Evolutionary conservation across 35 echinoderm and acorn worm species (phyloP).

Genomic region (Lytechinus variegatus): DNA sequence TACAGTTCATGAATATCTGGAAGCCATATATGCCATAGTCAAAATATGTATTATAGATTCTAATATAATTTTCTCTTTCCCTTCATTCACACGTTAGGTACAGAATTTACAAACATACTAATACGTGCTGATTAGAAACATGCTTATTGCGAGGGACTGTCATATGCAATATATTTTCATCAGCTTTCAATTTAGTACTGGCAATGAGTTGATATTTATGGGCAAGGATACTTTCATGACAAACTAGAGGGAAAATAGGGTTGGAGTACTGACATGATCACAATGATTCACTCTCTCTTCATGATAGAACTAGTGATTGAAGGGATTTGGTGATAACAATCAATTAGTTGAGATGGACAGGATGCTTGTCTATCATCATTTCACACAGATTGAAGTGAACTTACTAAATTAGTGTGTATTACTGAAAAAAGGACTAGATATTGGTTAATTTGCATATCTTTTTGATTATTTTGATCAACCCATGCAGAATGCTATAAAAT

Average conservation of each 20-base stretch:
- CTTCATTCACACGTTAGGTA: not conserved
- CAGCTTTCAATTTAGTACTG: constrained; percentile 19
- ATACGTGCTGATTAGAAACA: constrained; percentile 12
- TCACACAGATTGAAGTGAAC: not conserved
- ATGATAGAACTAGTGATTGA: constrained; percentile 3
- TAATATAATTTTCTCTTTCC: not conserved
- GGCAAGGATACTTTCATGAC: constrained; percentile 11
- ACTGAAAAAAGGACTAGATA: not conserved
- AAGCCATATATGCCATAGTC: too few species aligned
- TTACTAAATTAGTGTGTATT: not conserved
- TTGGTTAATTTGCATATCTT: too few species aligned
- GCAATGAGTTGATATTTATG: not conserved
- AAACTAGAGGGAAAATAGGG: not conserved
- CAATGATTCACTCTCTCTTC: not conserved
- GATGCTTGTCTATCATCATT: not conserved
- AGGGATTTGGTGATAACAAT: constrained; percentile 12
- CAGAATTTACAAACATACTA: not conserved
- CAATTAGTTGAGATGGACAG: not conserved
- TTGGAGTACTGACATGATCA: not conserved
- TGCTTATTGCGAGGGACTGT: not conserved
- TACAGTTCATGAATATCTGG: too few species aligned
- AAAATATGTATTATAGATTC: too few species aligned
- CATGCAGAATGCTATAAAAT: too few species aligned
- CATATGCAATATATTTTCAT: not conserved
- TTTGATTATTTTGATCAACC: too few species aligned